phyloP scores from a whole-genome alignment of 2,797 vertebrate genomes.

The Myripristis murdjan region DNA sequence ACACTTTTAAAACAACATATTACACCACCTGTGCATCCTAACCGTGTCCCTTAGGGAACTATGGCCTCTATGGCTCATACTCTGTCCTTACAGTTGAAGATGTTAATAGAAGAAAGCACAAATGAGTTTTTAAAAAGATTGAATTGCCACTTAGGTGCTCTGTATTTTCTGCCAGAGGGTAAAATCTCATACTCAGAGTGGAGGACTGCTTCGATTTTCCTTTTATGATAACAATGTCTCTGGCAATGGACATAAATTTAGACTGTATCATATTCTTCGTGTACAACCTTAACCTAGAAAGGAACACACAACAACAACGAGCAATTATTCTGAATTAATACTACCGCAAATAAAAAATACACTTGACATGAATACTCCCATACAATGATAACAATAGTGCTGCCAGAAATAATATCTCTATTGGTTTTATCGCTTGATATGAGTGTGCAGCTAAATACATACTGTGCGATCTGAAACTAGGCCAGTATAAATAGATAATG shows the following conservation, averaged over 20 bases:
- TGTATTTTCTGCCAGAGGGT: too few species aligned
- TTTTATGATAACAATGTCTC: too few species aligned
- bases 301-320: slow-evolving; percentile 15
- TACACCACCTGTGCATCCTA: too few species aligned
- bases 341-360: slow-evolving; percentile 1
- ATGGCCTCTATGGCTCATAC: too few species aligned
- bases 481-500: slow-evolving; percentile 58
- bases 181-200: too few species aligned
- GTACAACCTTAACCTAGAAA: slow-evolving; percentile 38
- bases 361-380: not conserved
- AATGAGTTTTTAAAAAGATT: too few species aligned
- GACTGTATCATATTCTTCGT: slow-evolving; percentile 33
- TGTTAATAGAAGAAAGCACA: too few species aligned
- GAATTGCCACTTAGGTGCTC: too few species aligned
- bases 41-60: too few species aligned
- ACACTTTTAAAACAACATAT: too few species aligned
- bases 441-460: slow-evolving; percentile 9
- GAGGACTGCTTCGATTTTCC: too few species aligned
- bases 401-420: not conserved
- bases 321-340: not conserved
- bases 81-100: too few species aligned
- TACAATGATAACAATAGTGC: not conserved
- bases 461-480: slow-evolving; percentile 44
- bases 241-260: not conserved
- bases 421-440: slow-evolving; percentile 22